phyloP scores from a whole-genome alignment of 2,797 vertebrate species.

The Syndactyla subalaris region DNA sequence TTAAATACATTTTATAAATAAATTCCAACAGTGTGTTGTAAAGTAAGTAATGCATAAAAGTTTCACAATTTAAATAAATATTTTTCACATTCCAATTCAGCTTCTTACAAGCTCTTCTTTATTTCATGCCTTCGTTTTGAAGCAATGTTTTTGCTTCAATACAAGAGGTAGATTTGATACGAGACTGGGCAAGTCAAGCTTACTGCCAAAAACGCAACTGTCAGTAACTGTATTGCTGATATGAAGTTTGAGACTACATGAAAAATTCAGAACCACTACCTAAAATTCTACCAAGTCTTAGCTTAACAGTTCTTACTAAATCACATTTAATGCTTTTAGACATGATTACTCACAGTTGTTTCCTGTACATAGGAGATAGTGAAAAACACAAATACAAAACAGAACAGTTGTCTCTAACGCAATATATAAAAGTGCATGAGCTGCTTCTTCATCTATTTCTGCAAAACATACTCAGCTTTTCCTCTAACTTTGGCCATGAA shows the following conservation, averaged over 20 bases:
- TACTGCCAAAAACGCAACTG: slow-evolving; percentile 71
- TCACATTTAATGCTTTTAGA: slow-evolving; percentile 64
- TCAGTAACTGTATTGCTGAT: slow-evolving; percentile 67
- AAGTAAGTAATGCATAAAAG: slow-evolving; percentile 72
- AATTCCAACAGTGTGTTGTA: slow-evolving; percentile 62
- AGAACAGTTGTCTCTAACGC: slow-evolving; percentile 63
- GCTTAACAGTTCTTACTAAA: slow-evolving; percentile 64
- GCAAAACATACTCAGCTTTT: slow-evolving; percentile 49
- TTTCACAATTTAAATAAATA: slow-evolving; percentile 78
- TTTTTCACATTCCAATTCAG: slow-evolving; percentile 79
- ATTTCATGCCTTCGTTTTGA: slow-evolving; percentile 70
- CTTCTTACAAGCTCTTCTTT: slow-evolving; percentile 70
- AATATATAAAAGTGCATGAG: slow-evolving; percentile 72
- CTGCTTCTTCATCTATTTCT: slow-evolving; percentile 66
- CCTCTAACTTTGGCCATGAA: slow-evolving; percentile 51
- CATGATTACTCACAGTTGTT: slow-evolving; percentile 63
- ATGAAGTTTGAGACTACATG: slow-evolving; percentile 65
- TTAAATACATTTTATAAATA: slow-evolving; percentile 75
- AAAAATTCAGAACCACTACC: slow-evolving; percentile 66
- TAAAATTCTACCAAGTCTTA: slow-evolving; percentile 68
- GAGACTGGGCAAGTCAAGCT: slow-evolving; percentile 65
- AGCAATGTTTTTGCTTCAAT: slow-evolving; percentile 72
- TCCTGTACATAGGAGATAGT: slow-evolving; percentile 64
- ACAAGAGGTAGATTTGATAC: slow-evolving; percentile 79
- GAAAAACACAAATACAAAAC: slow-evolving; percentile 66